Conservation (phyloP, 2,113 vertebrate species). For the Delphinapterus leucas region DNA sequence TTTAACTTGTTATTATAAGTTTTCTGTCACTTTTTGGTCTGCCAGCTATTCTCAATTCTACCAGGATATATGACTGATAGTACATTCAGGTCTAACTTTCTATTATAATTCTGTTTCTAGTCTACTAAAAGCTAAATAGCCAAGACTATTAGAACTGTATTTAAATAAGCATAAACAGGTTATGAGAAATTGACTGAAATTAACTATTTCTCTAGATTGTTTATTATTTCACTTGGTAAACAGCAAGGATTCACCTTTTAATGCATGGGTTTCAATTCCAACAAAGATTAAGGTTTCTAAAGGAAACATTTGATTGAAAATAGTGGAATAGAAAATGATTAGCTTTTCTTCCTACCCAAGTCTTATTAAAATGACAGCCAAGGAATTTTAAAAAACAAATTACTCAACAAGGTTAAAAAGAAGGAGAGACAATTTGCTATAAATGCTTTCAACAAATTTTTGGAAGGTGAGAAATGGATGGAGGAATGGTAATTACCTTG, state of each 20-base stretch:
- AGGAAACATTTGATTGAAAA: slow-evolving; percentile 21
- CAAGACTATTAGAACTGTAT: neutral
- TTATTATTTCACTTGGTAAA: slow-evolving; percentile 25
- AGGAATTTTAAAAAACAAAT: slow-evolving; percentile 21
- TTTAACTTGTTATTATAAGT: neutral
- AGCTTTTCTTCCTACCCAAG: slow-evolving; percentile 31
- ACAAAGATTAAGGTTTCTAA: neutral
- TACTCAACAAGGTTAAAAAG: slow-evolving; percentile 38
- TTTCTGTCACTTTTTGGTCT: neutral
- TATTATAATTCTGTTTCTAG: slow-evolving; percentile 20
- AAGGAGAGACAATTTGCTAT: slow-evolving; percentile 38
- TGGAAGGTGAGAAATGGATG: slow-evolving; percentile 53
- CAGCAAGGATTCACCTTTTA: neutral
- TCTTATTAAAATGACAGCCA: slow-evolving; percentile 34
- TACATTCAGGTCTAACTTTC: neutral
- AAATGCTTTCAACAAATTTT: slow-evolving; percentile 60
- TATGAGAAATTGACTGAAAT: slow-evolving; percentile 10
- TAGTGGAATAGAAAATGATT: neutral
- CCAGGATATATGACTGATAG: neutral
- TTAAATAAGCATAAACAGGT: neutral
- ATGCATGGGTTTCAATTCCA: neutral
- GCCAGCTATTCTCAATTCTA: neutral
- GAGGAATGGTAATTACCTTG: slow-evolving; percentile 57
- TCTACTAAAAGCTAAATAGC: neutral
- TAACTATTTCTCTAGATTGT: neutral